Evolutionary conservation across 2,113 vertebrate genomes (phyloP).

Genomic region (Hystrix brachyura): DNA sequence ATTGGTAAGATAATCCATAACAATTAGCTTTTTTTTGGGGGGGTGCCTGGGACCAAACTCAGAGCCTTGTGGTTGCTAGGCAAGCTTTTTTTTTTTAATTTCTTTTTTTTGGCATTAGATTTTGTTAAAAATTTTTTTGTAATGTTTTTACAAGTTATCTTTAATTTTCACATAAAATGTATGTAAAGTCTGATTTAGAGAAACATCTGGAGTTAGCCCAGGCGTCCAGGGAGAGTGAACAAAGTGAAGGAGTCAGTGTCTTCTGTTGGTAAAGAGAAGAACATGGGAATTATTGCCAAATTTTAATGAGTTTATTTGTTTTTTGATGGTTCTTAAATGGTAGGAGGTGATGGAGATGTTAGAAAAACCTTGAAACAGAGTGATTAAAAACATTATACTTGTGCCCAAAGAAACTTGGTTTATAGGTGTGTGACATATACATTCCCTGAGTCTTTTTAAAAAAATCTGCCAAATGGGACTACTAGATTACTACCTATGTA

Average conservation of each 20-base stretch:
- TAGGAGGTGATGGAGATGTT: neutral
- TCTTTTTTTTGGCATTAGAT: too few relatives aligned
- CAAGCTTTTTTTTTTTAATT: too few relatives aligned
- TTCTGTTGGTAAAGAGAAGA: slow-evolving; percentile 29
- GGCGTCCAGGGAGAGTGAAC: neutral
- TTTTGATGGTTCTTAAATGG: slow-evolving; percentile 33
- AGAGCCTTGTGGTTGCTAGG: too few relatives aligned
- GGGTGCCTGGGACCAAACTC: too few relatives aligned
- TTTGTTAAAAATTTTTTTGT: neutral
- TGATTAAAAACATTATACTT: neutral
- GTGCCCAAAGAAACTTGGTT: neutral
- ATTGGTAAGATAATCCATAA: slow-evolving; percentile 33
- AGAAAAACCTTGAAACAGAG: slow-evolving; percentile 43
- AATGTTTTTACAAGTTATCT: neutral
- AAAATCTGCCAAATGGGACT: neutral
- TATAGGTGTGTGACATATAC: neutral
- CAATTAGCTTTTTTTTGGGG: neutral
- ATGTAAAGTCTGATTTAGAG: neutral
- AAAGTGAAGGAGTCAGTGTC: neutral
- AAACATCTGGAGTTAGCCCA: neutral
- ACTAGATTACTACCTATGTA: neutral
- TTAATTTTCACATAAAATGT: neutral
- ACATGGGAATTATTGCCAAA: neutral
- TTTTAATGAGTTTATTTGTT: slow-evolving; percentile 38
- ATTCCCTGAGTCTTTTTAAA: neutral